These are phyloP conservation scores for Stegastes partitus DNA, from an alignment of 2,113 vertebrate species.

Conservation along the genomic window DNA sequence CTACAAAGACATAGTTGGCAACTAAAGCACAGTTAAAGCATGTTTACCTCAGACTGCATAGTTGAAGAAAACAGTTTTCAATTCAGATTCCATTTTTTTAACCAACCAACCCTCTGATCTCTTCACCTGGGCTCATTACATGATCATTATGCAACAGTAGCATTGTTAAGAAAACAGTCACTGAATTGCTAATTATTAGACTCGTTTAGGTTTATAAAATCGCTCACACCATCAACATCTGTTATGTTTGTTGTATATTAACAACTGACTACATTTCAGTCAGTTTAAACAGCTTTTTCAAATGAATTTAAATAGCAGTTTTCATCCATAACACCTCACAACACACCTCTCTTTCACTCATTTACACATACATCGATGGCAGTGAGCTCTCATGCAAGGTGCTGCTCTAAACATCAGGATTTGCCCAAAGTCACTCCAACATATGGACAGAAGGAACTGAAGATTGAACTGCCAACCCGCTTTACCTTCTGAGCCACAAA, in stretches of 20 bases:
- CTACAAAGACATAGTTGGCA: neutral
- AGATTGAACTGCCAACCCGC: neutral
- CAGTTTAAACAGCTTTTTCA: no score
- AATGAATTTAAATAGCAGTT: no score
- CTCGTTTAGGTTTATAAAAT: neutral
- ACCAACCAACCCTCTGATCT: neutral
- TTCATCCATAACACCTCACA: no score
- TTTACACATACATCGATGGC: no score
- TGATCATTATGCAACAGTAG: neutral
- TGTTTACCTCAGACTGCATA: neutral
- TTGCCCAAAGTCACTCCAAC: neutral
- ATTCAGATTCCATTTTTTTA: neutral
- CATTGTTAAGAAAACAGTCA: neutral
- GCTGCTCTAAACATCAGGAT: neutral
- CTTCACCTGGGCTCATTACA: neutral
- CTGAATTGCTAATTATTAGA: no score
- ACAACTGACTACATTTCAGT: no score
- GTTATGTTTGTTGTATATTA: no score
- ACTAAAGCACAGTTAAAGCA: neutral
- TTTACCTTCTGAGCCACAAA: neutral
- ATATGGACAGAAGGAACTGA: neutral
- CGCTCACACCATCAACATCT: neutral
- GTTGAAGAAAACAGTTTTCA: no score
- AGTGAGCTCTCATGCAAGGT: neutral
- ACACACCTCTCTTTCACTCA: no score